A percentile compares a stretch with the other conserved stretches of the same genome.
These are phyloP conservation scores for Cyphomyrus plagiostoma DNA, from an alignment of 2,113 vertebrate species.

Conservation along the genomic window DNA sequence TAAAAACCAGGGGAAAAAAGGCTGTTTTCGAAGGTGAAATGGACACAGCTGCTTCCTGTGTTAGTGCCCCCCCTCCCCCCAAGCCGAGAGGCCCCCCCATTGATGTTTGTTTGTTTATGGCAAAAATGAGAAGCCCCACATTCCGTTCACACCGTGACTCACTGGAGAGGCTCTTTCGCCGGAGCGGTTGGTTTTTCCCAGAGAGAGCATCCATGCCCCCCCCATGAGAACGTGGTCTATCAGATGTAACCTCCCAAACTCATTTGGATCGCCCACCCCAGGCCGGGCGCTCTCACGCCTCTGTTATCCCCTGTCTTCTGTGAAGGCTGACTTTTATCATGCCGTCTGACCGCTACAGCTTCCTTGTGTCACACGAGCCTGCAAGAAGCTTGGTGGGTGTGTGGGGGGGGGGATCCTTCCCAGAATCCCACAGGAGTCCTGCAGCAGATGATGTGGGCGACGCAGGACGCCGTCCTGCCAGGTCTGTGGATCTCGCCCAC, in stretches of 20 bases:
- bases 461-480: background rate
- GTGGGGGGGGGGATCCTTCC: background rate
- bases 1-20: background rate
- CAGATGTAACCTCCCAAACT: conserved; percentile 60
- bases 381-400: too few species aligned
- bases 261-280: conserved; percentile 32
- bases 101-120: conserved; percentile 19
- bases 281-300: background rate
- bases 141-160: background rate
- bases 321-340: too few species aligned
- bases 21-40: background rate
- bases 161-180: background rate
- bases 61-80: background rate
- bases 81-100: background rate
- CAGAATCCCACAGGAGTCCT: background rate
- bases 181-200: conserved; percentile 6
- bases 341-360: background rate
- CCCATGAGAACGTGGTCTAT: conserved; percentile 44
- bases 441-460: conserved; percentile 9
- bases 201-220: background rate
- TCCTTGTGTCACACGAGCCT: background rate
- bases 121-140: background rate
- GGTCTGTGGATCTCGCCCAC: background rate
- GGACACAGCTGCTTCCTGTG: background rate
- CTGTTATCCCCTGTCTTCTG: background rate